Evolutionary conservation across 2,797 vertebrate species (phyloP).

Genomic region (Siniperca undulata): DNA sequence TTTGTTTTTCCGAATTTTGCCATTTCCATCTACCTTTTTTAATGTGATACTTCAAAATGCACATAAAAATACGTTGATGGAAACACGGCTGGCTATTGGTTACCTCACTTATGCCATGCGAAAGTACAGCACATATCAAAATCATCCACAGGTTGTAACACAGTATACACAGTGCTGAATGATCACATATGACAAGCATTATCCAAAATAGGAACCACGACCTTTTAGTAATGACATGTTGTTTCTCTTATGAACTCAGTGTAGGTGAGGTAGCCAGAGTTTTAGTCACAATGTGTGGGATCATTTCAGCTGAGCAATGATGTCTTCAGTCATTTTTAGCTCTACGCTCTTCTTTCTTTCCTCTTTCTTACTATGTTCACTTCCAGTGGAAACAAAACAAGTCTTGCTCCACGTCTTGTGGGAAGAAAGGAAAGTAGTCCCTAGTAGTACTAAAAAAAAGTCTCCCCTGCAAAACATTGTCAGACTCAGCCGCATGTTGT

Average conservation of each 20-base stretch:
- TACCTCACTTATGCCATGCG: neutral
- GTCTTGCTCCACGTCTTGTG: constrained; percentile 2
- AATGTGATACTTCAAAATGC: too few relatives aligned
- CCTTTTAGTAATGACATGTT: constrained; percentile 16
- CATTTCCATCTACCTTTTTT: too few relatives aligned
- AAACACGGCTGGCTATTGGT: neutral
- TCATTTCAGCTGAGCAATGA: constrained; percentile 11
- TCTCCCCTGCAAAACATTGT: neutral
- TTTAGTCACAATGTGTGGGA: constrained; percentile 23
- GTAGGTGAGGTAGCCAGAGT: constrained; percentile 8
- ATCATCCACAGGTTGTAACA: constrained; percentile 1
- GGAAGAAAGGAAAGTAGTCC: neutral
- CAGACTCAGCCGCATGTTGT: neutral
- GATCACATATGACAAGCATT: neutral
- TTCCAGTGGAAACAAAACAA: constrained; percentile 26
- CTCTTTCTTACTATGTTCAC: neutral
- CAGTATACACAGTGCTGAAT: neutral
- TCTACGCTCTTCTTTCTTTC: too few relatives aligned
- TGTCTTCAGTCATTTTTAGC: constrained; percentile 24
- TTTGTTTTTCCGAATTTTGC: too few relatives aligned
- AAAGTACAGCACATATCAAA: neutral
- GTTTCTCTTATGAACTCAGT: neutral
- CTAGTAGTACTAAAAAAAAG: neutral
- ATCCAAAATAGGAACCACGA: neutral
- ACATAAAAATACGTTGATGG: too few relatives aligned